These are phyloP conservation scores for Danio jaintianensis DNA, from an alignment of 2,797 vertebrate genomes.

Conservation along the genomic window DNA sequence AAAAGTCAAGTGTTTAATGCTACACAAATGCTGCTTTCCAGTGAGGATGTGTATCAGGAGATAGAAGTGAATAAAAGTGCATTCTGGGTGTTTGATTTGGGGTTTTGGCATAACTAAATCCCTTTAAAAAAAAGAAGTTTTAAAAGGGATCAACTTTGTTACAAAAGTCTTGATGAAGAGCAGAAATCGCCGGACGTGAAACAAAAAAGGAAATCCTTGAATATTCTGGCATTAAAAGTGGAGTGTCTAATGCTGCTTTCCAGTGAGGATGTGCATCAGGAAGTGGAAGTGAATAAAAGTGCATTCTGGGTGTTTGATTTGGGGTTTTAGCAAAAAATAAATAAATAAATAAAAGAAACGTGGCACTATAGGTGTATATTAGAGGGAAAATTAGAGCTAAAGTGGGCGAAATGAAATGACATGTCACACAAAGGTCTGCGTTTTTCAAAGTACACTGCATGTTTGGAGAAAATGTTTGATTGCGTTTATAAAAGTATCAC, in stretches of 20 bases:
- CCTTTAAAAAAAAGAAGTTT: conserved; percentile 30
- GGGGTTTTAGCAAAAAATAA: conserved; percentile 43
- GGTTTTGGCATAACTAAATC: too few species aligned
- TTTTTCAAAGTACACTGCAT: conserved; percentile 84
- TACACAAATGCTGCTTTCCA: too few species aligned
- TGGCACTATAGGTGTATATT: conserved; percentile 60
- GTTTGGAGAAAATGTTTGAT: conserved; percentile 86
- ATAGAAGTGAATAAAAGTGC: too few species aligned
- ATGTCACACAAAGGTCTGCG: conserved; percentile 84
- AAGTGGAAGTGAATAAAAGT: conserved; percentile 47
- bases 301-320: conserved; percentile 60
- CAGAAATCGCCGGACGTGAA: too few species aligned
- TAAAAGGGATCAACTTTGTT: conserved; percentile 67
- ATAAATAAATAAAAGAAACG: conserved; percentile 41
- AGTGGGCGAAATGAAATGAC: conserved; percentile 87
- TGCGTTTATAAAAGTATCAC: conserved; percentile 87
- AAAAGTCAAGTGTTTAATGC: too few species aligned
- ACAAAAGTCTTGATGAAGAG: conserved; percentile 71
- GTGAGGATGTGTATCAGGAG: too few species aligned
- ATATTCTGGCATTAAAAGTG: conserved; percentile 22
- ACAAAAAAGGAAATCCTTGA: conserved; percentile 49
- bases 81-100: too few species aligned
- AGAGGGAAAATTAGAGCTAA: conserved; percentile 68
- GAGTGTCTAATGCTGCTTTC: conserved; percentile 16
- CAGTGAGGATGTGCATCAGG: conserved; percentile 22